These are phyloP conservation scores for Meteorus cinctellus DNA, from an alignment of 2,888 invertebrate genomes.

Conservation along the genomic window DNA sequence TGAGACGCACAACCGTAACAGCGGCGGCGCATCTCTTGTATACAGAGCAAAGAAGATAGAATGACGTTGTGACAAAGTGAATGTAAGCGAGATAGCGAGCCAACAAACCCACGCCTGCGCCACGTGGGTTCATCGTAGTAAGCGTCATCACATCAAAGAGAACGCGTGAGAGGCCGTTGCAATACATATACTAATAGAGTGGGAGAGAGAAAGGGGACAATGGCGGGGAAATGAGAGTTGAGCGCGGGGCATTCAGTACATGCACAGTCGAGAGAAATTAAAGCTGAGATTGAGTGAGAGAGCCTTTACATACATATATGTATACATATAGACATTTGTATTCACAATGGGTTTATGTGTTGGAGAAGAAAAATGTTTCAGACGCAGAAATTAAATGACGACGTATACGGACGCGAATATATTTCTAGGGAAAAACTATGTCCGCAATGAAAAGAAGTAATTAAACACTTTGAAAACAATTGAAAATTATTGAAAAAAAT, in stretches of 20 bases:
- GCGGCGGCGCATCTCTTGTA: constrained; percentile 29
- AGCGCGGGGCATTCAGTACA: background rate
- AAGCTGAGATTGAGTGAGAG: background rate
- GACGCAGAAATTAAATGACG: too few relatives aligned
- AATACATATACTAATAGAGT: background rate
- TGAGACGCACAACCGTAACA: constrained; percentile 10
- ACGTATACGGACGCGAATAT: too few relatives aligned
- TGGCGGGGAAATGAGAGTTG: constrained; percentile 28
- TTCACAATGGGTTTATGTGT: background rate
- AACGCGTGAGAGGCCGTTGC: constrained; percentile 26
- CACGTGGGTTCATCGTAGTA: constrained; percentile 59
- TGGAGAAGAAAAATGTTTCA: background rate
- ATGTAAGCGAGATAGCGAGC: constrained; percentile 55
- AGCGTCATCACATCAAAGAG: constrained; percentile 38
- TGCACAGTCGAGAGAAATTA: background rate
- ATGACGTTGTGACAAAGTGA: constrained; percentile 9
- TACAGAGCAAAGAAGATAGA: constrained; percentile 33
- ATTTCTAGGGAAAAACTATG: too few relatives aligned
- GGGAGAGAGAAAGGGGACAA: constrained; percentile 13
- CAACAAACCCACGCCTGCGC: constrained; percentile 67
- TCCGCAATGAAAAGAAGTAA: too few relatives aligned
- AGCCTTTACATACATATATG: background rate
- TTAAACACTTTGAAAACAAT: too few relatives aligned
- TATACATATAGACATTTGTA: background rate
- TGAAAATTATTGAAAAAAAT: too few relatives aligned